These are phyloP conservation scores for Paradoxurus hermaphroditus DNA, from an alignment of 2,113 vertebrate species.

Conservation along the genomic window DNA sequence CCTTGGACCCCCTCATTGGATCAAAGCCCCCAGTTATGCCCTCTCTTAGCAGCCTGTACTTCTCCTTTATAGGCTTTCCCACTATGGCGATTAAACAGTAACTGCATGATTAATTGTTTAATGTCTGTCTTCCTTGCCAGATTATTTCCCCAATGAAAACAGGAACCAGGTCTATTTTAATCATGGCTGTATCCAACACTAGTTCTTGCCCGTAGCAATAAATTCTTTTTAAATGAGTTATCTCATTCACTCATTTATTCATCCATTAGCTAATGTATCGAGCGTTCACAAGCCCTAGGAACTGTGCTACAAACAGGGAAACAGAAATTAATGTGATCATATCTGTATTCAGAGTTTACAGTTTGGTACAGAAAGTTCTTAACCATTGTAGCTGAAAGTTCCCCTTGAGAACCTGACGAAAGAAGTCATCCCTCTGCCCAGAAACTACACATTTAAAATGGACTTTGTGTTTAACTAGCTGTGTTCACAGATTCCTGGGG, in stretches of 20 bases:
- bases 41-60: not conserved
- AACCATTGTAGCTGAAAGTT: not conserved
- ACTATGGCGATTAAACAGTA: conserved; percentile 32
- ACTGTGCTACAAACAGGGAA: not conserved
- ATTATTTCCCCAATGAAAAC: conserved; percentile 55
- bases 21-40: not conserved
- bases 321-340: not conserved
- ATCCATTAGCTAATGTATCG: conserved; percentile 27
- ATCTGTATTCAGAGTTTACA: not conserved
- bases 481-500: not conserved
- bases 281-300: not conserved
- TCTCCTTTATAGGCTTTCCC: not conserved
- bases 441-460: not conserved
- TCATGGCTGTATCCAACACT: not conserved
- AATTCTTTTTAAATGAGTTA: conserved; percentile 55
- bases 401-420: not conserved
- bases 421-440: not conserved
- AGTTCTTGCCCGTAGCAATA: conserved; percentile 38
- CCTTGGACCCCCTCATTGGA: not conserved
- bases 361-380: not conserved
- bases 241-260: conserved; percentile 35
- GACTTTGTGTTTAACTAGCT: not conserved
- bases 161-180: not conserved
- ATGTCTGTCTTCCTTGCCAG: conserved; percentile 30
- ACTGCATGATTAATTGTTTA: conserved; percentile 55